Percentiles rank a stretch among this genome's conserved stretches.
phyloP scores from a whole-genome alignment of 2,888 invertebrate genomes.

The Drosophila recens region DNA sequence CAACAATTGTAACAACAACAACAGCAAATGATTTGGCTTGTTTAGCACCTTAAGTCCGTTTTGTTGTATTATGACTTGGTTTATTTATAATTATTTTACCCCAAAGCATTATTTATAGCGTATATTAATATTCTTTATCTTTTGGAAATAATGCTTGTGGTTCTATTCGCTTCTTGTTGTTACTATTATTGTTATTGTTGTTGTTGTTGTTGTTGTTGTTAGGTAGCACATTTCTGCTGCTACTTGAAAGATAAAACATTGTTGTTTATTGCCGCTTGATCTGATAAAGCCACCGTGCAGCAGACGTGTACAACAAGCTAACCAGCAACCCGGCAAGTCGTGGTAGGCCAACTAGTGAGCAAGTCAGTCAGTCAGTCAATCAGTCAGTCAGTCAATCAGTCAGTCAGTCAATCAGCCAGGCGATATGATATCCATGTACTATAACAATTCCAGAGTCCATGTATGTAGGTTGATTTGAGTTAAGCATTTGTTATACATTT shows the following conservation, averaged over 20 bases:
- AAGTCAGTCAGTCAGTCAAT: conserved; percentile 11
- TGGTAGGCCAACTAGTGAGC: conserved; percentile 15
- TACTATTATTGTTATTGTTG: too few species aligned
- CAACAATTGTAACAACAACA: conserved; percentile 27
- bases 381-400: too few species aligned
- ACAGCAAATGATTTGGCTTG: conserved; percentile 62
- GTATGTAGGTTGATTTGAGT: conserved; percentile 54
- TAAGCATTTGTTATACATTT: conserved; percentile 72
- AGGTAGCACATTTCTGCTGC: conserved; percentile 83
- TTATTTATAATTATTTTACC: conserved; percentile 75
- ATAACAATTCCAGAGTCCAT: conserved; percentile 71
- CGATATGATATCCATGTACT: conserved; percentile 83
- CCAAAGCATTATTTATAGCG: conserved; percentile 82
- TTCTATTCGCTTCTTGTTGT: conserved; percentile 26
- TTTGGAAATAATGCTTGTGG: conserved; percentile 67
- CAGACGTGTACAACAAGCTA: conserved; percentile 71
- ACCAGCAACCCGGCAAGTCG: conserved; percentile 41
- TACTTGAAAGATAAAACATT: conserved; percentile 84
- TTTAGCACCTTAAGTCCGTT: conserved; percentile 66
- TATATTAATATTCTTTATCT: conserved; percentile 84
- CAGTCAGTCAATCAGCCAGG: conserved; percentile 42
- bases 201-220: conserved; percentile 50
- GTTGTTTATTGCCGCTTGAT: conserved; percentile 83
- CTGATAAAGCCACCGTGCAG: conserved; percentile 82
- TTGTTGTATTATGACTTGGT: conserved; percentile 67